Base-by-base conservation (phyloP, 37 sponge, comb jelly and placozoan species). In the Ianthella basta region DNA sequence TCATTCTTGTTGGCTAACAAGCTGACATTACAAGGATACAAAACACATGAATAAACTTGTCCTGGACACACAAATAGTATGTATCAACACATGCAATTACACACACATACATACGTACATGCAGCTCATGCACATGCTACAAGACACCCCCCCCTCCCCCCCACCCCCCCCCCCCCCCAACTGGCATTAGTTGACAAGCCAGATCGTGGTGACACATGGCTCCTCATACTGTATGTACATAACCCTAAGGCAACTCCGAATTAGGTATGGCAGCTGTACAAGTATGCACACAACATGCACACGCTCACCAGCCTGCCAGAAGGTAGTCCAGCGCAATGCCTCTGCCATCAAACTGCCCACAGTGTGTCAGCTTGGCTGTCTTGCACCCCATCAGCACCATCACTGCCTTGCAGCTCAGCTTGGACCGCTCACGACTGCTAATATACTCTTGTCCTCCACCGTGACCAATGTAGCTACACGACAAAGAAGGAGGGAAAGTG, bases 301-400 rank as follows among this genome's bases (percentile, higher is more conserved):
- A 16, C 8, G 84, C 92, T 81, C 64, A 95, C 95, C 95, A 90
- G 30, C 95, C 97, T 59, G 95, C 85, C 36, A 92, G 75, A 34
- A 97, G 82, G 63, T 92, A 94, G 60, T 83, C 87, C 15, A 94
- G 75, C 0, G 83, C 87, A 0, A 82, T 70, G 3, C 97, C 97
- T 5, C 75, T 60, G 6, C 88, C 93, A 60, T 94, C 97, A 36
- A 80, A 32, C 10, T 61, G 37, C 6, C 88, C 91, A 64, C 67
- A 59, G 29, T 57, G 86, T 0, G 21, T 53, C 36, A 97, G 82
- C 27, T 86, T 86, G 27, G 89, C 95, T 44, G 92, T 93, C 83
- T 93, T 90, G 61, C 97, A 97, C 32, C 97, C 97, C 87, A 94
- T 90, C 79, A 94, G 86, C 38, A 97, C 75, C 13, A 93, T 67